A percentile compares a stretch with the other conserved stretches of the same genome.
phyloP scores from a whole-genome alignment of 2,888 invertebrate genomes.

The Athripsodes cinereus region DNA sequence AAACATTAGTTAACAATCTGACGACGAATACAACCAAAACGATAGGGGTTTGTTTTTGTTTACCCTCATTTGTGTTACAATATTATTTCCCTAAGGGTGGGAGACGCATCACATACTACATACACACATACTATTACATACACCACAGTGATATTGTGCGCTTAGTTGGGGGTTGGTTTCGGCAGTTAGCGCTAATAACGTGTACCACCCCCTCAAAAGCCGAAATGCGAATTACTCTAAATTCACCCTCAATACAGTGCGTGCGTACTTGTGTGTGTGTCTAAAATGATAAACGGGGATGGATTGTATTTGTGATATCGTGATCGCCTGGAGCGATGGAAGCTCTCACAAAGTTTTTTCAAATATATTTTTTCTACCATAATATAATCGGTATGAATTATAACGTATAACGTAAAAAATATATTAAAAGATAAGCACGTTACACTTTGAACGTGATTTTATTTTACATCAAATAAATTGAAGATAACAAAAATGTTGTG shows the following conservation, averaged over 20 bases:
- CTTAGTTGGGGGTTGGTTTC: conserved; percentile 1
- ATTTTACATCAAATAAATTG: too few species aligned
- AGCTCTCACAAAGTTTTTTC: background rate
- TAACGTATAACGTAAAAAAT: too few species aligned
- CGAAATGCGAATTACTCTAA: conserved; percentile 8
- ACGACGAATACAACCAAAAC: background rate
- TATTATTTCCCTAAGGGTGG: background rate
- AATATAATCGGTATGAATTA: background rate
- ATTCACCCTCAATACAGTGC: background rate
- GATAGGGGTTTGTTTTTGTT: conserved; percentile 5
- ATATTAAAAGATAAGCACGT: too few species aligned
- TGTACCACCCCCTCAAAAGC: conserved; percentile 1
- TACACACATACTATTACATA: too few species aligned
- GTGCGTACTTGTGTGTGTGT: background rate
- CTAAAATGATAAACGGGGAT: conserved; percentile 5
- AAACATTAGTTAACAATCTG: conserved; percentile 5
- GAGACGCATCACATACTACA: background rate
- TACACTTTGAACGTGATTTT: too few species aligned
- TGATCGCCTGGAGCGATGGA: too few species aligned
- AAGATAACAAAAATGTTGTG: too few species aligned
- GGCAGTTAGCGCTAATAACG: conserved; percentile 9
- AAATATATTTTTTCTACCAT: background rate
- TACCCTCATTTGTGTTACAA: conserved; percentile 8
- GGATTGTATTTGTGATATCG: background rate
- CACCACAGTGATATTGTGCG: background rate